These are phyloP conservation scores for Sparidentex hasta DNA, from an alignment of 2,797 vertebrate species.

Conservation along the genomic window DNA sequence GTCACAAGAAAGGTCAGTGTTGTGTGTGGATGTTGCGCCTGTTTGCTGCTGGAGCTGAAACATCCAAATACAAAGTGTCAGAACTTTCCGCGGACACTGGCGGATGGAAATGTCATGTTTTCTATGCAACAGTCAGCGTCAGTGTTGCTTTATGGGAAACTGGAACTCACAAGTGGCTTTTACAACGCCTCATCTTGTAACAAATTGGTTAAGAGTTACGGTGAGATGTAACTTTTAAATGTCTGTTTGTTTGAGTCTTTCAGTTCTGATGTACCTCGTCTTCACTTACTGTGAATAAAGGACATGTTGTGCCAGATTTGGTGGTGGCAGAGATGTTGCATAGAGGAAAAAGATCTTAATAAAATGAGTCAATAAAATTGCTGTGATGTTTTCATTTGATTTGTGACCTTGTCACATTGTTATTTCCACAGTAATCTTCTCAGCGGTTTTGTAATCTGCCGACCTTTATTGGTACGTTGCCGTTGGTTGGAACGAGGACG, in stretches of 20 bases:
- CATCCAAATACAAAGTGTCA: constrained; percentile 13
- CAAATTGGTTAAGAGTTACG: neutral
- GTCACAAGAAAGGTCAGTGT: constrained; percentile 29
- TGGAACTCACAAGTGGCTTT: no score
- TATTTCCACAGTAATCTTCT: neutral
- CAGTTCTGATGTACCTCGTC: neutral
- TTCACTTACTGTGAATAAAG: no score
- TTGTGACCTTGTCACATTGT: neutral
- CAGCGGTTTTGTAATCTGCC: neutral
- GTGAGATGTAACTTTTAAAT: no score
- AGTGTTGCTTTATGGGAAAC: neutral
- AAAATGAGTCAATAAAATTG: neutral
- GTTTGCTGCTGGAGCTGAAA: constrained; percentile 9
- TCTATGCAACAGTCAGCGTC: constrained; percentile 1
- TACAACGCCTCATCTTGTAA: neutral
- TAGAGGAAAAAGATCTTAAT: neutral
- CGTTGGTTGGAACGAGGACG: neutral
- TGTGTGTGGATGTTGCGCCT: neutral
- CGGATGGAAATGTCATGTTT: constrained; percentile 22
- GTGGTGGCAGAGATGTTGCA: neutral
- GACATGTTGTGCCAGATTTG: no score
- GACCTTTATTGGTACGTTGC: neutral
- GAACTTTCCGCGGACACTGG: constrained; percentile 2
- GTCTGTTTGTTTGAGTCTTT: no score
- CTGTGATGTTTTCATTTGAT: neutral